Conservation (phyloP, 2,113 vertebrate genomes). For the Sciurus niger region DNA sequence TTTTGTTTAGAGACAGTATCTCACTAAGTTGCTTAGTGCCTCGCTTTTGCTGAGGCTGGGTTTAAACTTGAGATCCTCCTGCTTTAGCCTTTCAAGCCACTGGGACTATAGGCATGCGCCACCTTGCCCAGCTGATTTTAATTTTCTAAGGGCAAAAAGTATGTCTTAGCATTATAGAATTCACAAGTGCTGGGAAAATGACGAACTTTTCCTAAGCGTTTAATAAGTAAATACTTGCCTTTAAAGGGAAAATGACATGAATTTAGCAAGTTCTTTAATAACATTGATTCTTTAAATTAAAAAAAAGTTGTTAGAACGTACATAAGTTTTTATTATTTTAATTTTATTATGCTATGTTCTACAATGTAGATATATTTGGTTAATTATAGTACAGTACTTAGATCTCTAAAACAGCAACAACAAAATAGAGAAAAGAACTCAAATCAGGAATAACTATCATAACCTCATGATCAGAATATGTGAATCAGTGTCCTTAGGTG, state of each 20-base stretch:
- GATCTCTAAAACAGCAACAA: conserved; percentile 38
- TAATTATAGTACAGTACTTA: conserved; percentile 2
- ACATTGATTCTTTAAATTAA: background rate
- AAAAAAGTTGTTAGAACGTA: conserved; percentile 8
- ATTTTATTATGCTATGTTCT: conserved; percentile 24
- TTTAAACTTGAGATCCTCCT: too few relatives aligned
- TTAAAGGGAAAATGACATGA: background rate
- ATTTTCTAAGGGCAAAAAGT: background rate
- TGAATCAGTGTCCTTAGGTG: background rate
- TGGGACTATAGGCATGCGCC: too few relatives aligned
- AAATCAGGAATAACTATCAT: background rate
- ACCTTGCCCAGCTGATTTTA: background rate
- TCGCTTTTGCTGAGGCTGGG: too few relatives aligned
- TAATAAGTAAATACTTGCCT: conserved; percentile 33
- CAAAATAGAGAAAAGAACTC: conserved; percentile 12
- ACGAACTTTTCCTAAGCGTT: background rate
- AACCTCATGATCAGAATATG: background rate
- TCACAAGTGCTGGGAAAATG: background rate
- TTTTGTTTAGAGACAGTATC: too few relatives aligned
- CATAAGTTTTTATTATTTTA: conserved; percentile 8
- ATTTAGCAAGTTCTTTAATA: background rate
- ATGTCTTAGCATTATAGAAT: background rate
- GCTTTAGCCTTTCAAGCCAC: too few relatives aligned
- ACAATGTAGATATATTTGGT: background rate
- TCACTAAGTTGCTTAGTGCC: too few relatives aligned